phyloP scores from a whole-genome alignment of 1,140 invertebrate species.

The Octopus sinensis region DNA sequence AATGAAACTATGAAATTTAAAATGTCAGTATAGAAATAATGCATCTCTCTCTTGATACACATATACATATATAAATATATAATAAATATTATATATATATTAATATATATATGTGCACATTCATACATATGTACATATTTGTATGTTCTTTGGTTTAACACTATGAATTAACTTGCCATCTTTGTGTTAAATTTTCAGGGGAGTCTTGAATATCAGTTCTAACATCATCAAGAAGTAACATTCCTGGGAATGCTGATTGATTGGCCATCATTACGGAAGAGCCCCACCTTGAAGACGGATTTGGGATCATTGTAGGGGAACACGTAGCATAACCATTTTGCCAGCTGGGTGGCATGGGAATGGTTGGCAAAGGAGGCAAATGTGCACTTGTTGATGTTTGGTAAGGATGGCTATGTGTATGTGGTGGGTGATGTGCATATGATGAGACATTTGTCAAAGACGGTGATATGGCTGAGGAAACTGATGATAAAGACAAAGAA shows the following conservation, averaged over 20 bases:
- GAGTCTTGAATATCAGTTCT: not conserved
- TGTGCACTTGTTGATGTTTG: not conserved
- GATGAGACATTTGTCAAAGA: not conserved
- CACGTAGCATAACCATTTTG: not conserved
- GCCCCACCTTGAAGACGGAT: not conserved
- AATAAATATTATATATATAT: not conserved
- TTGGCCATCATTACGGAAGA: not conserved
- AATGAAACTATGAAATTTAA: not conserved
- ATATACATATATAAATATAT: not conserved
- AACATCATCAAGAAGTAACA: not conserved
- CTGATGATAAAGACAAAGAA: not conserved
- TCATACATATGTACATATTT: not conserved
- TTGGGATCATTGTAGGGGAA: not conserved
- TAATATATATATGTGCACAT: not conserved
- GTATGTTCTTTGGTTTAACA: not conserved
- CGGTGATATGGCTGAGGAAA: not conserved
- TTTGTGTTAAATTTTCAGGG: not conserved
- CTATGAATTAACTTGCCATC: constrained; percentile 3
- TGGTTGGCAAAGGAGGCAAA: not conserved
- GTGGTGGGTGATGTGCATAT: not conserved
- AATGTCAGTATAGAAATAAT: not conserved
- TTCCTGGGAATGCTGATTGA: not conserved
- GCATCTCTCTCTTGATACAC: not conserved
- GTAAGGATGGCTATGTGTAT: not conserved
- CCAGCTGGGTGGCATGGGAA: not conserved